Evolutionary conservation across 2,113 vertebrate genomes (phyloP), one percentile per base, ranked within the genome.

Genomic region (Butastur rufipennis): DNA sequence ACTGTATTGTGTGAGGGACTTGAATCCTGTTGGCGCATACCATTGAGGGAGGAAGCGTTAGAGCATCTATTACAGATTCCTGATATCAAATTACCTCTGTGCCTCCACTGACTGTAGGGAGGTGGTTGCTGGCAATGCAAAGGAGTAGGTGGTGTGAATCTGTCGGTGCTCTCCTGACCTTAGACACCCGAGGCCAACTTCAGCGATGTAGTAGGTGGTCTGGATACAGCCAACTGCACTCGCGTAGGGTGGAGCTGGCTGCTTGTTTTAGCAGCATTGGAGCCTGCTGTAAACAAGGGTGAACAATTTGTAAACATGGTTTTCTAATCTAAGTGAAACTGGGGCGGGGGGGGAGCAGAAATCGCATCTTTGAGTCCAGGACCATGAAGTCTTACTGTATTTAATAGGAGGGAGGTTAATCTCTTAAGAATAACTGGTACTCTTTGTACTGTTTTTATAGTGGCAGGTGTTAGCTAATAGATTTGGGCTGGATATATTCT

Each of bases 391-490:
- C 15, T 66, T 72, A 5, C 48, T 5, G 42, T 23, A 40, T 67
- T 70, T 80, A 83, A n/a, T 15, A 58, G 45, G n/a, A 82, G 42
- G 42, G 43, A 71, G 43, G 43, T 77, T 82, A 19, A 53, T 88
- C 16, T 58, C 56, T 93, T 73, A 45, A 16, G 82, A 88, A 20
- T 75, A 74, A 17, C 65, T 79, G 78, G 66, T 90, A 43, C 78
- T 52, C 90, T 91, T 63, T 7, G 36, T 71, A 29, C 61, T 79
- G 74, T 10, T 55, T 81, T 79, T 82, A 6, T 18, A 48, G 79
- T 74, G 79, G 70, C 68, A 90, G 82, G 86, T 95, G 88, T 94
- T 90, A 83, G 71, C 34, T 48, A 74, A 67, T 86, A 10, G 47
- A 90, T 92, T 95, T 80, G 82, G 82, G 74, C 56, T 82, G 79